Base-by-base conservation (phyloP, 2,888 invertebrate genomes). In the Ichneumon xanthorius region DNA sequence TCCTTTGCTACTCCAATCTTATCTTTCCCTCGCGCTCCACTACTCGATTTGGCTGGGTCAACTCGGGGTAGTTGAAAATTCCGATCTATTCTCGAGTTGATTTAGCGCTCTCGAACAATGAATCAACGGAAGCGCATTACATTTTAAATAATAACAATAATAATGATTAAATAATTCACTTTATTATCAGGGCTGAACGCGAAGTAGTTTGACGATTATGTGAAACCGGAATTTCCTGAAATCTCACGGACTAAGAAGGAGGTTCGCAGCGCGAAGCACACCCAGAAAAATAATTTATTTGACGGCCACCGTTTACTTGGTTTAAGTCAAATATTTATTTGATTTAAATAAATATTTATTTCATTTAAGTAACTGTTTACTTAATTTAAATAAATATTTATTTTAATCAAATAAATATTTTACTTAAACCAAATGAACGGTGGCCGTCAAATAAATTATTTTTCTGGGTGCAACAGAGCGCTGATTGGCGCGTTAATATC, bases 21-120 rank as follows among this genome's bases (percentile, higher is more conserved):
- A 85, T 85, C 85, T 71, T 48, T 16, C 55, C 79, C 82, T 85
- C 75, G 82, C 82, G 85, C 83, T 86, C 55, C 53, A 83, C 85
- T 86, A 83, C 85, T 72, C 85, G 80, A 86, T 83, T 82, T 80
- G 70, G 68, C 79, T 55, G 68, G 78, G 70, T 61, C 68, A 30
- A 61, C 80, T 80, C 53, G 72, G 76, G 76, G 67, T 65, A 77
- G 75, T 82, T 79, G 85, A 77, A 86, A 82, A 76, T 82, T 82
- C 75, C 75, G 75, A 76, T 85, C 48, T 71, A 77, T 78, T 22
- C 50, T n/a, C 67, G 40, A 50, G 76, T 80, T 83, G 83, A 80
- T 82, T 85, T 82, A 82, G 80, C 82, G 33, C 53, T 48, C 58
- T 45, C 58, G 70, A 26, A 22, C 19, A 50, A 73, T 76, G 72